These are phyloP conservation scores for Eristalis arbustorum DNA, from an alignment of 2,888 invertebrate genomes.

Conservation along the genomic window DNA sequence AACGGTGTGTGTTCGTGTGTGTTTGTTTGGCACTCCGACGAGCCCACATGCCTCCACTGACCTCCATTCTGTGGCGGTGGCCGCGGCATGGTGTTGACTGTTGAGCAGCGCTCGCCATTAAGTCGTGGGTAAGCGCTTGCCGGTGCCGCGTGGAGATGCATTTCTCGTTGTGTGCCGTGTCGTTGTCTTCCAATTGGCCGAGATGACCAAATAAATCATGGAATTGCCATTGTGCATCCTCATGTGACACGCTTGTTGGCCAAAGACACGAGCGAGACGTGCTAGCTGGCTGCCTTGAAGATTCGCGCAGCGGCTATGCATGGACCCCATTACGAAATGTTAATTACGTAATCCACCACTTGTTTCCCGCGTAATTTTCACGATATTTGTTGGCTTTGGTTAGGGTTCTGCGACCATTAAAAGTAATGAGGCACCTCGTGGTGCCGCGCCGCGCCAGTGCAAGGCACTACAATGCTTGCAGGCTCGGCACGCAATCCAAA, in stretches of 20 bases:
- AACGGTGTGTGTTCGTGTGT: slow-evolving; percentile 16
- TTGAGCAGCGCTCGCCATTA: slow-evolving; percentile 20
- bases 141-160: slow-evolving; percentile 44
- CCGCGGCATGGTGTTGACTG: slow-evolving; percentile 9
- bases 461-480: slow-evolving; percentile 13
- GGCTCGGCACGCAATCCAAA: slow-evolving; percentile 52
- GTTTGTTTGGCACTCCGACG: neutral
- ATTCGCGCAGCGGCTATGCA: slow-evolving; percentile 10
- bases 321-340: slow-evolving; percentile 45
- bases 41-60: slow-evolving; percentile 32
- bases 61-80: slow-evolving; percentile 33
- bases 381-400: slow-evolving; percentile 30
- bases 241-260: slow-evolving; percentile 32
- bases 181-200: slow-evolving; percentile 35
- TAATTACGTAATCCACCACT: slow-evolving; percentile 60
- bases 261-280: neutral
- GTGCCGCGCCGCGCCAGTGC: neutral
- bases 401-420: slow-evolving; percentile 40
- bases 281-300: slow-evolving; percentile 23
- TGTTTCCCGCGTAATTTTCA: slow-evolving; percentile 33
- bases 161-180: slow-evolving; percentile 5
- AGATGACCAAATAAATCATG: slow-evolving; percentile 60
- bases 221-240: slow-evolving; percentile 37
- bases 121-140: slow-evolving; percentile 39
- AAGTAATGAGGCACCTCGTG: slow-evolving; percentile 34